Percentiles rank a stretch among this genome's conserved stretches.
Evolutionary conservation across 2,888 invertebrate species (phyloP).

Genomic region (Tachystola acroxantha): DNA sequence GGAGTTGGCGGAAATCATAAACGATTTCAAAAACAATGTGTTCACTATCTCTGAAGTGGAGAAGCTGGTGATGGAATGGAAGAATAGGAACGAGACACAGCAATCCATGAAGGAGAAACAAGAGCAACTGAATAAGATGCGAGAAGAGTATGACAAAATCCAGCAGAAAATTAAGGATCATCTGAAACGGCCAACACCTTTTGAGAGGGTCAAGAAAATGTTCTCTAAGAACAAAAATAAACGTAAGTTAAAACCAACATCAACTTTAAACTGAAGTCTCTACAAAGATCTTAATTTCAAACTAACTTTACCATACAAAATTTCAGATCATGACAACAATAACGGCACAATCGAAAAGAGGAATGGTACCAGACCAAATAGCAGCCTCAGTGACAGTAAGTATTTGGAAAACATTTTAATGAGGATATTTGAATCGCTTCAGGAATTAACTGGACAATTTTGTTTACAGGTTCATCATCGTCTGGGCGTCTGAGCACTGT

Average conservation of each 20-base stretch:
- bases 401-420: conserved; percentile 7
- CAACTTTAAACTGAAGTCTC: too few relatives aligned
- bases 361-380: conserved; percentile 66
- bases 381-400: conserved; percentile 71
- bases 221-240: conserved; percentile 82
- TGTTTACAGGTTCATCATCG: conserved; percentile 82
- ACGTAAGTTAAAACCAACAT: conserved; percentile 50
- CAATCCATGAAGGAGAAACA: conserved; percentile 91
- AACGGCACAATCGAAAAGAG: conserved; percentile 63
- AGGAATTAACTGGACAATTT: too few relatives aligned
- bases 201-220: conserved; percentile 87
- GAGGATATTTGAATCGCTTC: too few relatives aligned
- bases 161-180: conserved; percentile 87
- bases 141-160: conserved; percentile 89
- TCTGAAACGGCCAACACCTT: conserved; percentile 87
- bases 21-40: conserved; percentile 93
- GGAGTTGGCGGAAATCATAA: conserved; percentile 91
- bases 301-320: too few relatives aligned
- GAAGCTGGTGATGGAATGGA: conserved; percentile 91
- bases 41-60: conserved; percentile 91
- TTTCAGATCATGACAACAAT: conserved; percentile 54
- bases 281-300: too few relatives aligned
- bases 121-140: conserved; percentile 87
- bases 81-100: conserved; percentile 90
- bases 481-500: conserved; percentile 90